Conservation (phyloP, 2,113 vertebrate species). For the Acanthochromis polyacanthus region DNA sequence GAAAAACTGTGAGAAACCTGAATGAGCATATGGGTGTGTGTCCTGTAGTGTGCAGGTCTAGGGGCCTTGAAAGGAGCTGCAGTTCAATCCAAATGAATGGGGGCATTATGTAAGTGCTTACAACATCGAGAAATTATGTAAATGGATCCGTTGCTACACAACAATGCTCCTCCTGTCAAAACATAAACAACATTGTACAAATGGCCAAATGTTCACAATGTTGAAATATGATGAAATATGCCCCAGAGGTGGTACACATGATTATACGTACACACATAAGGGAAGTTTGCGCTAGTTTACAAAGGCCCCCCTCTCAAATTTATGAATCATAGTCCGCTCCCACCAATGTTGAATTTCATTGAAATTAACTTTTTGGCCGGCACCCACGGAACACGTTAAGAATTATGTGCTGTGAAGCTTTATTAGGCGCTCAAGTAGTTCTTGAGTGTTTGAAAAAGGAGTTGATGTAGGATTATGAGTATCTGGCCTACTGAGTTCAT, state of each 20-base stretch:
- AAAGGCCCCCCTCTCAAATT: slow-evolving; percentile 43
- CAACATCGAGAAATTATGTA: slow-evolving; percentile 84
- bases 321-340: slow-evolving; percentile 43
- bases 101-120: slow-evolving; percentile 83
- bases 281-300: slow-evolving; percentile 59
- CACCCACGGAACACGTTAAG: slow-evolving; percentile 24
- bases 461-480: slow-evolving; percentile 51
- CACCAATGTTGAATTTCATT: slow-evolving; percentile 40
- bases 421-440: slow-evolving; percentile 40
- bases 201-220: slow-evolving; percentile 66
- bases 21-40: slow-evolving; percentile 52
- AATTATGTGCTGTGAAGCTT: slow-evolving; percentile 50
- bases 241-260: slow-evolving; percentile 56
- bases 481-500: slow-evolving; percentile 39
- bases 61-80: slow-evolving; percentile 77
- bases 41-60: slow-evolving; percentile 61
- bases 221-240: slow-evolving; percentile 60
- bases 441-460: slow-evolving; percentile 46
- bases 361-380: slow-evolving; percentile 58
- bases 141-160: slow-evolving; percentile 83
- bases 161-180: slow-evolving; percentile 83
- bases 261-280: slow-evolving; percentile 59
- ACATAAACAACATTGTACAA: slow-evolving; percentile 80
- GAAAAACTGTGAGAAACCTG: slow-evolving; percentile 30
- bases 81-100: slow-evolving; percentile 80